A percentile compares a stretch with the other conserved stretches of the same genome.
Conservation (phyloP, 2,797 vertebrate genomes). For the Manis pentadactyla region DNA sequence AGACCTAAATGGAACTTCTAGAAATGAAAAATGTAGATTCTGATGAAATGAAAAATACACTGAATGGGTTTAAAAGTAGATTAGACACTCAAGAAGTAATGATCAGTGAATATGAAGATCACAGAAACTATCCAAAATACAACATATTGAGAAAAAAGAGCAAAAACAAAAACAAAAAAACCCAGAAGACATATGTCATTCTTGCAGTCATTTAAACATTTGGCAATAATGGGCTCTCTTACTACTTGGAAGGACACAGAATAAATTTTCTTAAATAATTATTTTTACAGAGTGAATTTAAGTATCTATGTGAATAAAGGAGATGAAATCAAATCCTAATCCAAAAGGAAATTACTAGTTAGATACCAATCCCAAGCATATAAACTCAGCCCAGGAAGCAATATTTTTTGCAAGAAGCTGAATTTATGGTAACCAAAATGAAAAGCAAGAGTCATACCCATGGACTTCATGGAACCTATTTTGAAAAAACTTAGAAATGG, state of each 20-base stretch:
- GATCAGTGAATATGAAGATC: background rate
- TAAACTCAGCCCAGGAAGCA: background rate
- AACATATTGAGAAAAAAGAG: background rate
- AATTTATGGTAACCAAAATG: background rate
- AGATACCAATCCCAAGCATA: background rate
- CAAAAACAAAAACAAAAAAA: background rate
- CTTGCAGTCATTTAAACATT: background rate
- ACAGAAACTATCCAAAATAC: background rate
- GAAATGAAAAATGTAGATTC: background rate
- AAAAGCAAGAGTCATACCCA: background rate
- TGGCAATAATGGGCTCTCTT: background rate
- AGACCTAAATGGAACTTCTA: background rate
- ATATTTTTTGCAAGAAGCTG: background rate
- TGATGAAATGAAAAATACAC: slow-evolving; percentile 37
- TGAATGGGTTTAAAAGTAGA: background rate
- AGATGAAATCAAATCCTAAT: slow-evolving; percentile 13
- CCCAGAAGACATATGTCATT: background rate
- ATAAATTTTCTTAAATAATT: background rate
- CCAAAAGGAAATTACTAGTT: background rate
- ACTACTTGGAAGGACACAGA: background rate
- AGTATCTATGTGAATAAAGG: background rate
- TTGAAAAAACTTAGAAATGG: background rate
- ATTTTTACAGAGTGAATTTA: background rate
- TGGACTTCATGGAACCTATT: background rate
- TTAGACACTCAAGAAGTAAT: background rate